A percentile compares a stretch with the other conserved stretches of the same genome.
Conservation (phyloP, 2,888 invertebrate species). For the Drosophila demipolita region DNA sequence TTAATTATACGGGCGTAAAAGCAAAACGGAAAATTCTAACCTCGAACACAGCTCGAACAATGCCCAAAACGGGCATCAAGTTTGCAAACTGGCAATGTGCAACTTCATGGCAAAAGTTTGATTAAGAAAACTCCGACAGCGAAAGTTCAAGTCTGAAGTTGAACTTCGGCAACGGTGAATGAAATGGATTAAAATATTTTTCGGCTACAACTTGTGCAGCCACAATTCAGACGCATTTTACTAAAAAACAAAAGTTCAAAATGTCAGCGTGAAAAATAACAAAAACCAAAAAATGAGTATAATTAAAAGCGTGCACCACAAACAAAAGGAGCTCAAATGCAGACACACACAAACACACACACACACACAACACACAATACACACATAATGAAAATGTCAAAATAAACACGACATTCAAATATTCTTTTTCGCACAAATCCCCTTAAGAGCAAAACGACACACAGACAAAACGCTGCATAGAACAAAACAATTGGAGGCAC, state of each 20-base stretch:
- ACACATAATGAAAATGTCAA: constrained; percentile 82
- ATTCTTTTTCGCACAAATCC: constrained; percentile 14
- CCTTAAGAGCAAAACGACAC: constrained; percentile 4
- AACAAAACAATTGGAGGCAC: constrained; percentile 39
- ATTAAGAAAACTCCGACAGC: constrained; percentile 67
- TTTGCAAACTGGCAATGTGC: constrained; percentile 34
- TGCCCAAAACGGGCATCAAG: constrained; percentile 40
- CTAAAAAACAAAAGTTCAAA: constrained; percentile 57
- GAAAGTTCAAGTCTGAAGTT: constrained; percentile 56
- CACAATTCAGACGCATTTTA: constrained; percentile 49
- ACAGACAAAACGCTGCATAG: constrained; percentile 30
- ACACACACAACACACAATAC: constrained; percentile 39
- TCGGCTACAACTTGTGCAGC: constrained; percentile 21
- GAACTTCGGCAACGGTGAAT: constrained; percentile 26
- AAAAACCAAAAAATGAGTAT: constrained; percentile 34
- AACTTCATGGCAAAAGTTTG: constrained; percentile 75
- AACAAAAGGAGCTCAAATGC: constrained; percentile 41
- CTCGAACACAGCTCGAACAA: constrained; percentile 53
- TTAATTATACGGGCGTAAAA: constrained; percentile 70
- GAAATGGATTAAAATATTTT: constrained; percentile 30
- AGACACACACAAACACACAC: constrained; percentile 45
- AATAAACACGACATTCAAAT: constrained; percentile 82
- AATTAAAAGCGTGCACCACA: constrained; percentile 63
- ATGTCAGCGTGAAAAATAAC: constrained; percentile 33
- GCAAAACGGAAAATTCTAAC: constrained; percentile 63